phyloP scores from a whole-genome alignment of 23 tunicate genomes.

The Styela clava region DNA sequence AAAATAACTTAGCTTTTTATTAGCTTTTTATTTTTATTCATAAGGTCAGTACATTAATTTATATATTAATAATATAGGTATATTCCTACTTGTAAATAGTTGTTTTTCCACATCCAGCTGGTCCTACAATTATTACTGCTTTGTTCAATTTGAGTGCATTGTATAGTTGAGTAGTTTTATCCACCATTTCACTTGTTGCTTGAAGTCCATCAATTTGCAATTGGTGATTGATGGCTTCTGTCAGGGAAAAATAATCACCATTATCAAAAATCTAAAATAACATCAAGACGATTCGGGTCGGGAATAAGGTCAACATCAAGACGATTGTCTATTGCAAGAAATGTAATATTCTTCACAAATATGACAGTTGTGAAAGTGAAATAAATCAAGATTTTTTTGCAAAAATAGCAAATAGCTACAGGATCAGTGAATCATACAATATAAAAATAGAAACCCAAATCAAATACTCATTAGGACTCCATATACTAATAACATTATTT shows the following conservation, averaged over 20 bases:
- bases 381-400: background rate
- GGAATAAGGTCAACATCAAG: no score
- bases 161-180: constrained; percentile 55
- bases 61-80: no score
- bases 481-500: no score
- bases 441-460: background rate
- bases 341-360: background rate
- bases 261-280: no score
- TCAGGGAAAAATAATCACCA: background rate
- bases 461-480: no score
- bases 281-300: no score
- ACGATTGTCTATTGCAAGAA: no score
- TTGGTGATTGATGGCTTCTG: constrained; percentile 69
- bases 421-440: background rate
- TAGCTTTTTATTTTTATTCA: no score
- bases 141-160: constrained; percentile 39
- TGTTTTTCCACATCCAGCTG: constrained; percentile 91
- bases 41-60: no score
- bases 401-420: background rate
- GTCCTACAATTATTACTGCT: constrained; percentile 68
- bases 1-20: no score
- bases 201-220: constrained; percentile 61
- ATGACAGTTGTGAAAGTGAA: background rate
- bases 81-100: constrained; percentile 83
- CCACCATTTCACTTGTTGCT: constrained; percentile 37